Conservation (phyloP, 1,140 invertebrate genomes). For the Coptotermes formosanus region DNA sequence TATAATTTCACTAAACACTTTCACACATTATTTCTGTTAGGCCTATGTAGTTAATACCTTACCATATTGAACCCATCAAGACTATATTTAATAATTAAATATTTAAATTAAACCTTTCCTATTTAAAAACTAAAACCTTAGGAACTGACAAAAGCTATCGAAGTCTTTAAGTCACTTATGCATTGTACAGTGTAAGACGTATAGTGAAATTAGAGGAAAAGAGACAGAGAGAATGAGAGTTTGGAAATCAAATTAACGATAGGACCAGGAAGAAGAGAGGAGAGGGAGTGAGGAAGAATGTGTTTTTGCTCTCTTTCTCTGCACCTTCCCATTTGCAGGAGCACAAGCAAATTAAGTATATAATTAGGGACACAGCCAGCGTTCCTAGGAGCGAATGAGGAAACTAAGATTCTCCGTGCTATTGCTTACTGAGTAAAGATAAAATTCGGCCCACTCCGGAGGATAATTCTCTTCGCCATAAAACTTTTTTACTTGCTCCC, state of each 20-base stretch:
- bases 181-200: neutral
- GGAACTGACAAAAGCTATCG: no score
- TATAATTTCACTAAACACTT: no score
- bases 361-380: slow-evolving; percentile 11
- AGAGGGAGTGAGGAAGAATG: neutral
- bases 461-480: neutral
- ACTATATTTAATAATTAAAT: no score
- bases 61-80: no score
- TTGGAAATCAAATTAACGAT: slow-evolving; percentile 17
- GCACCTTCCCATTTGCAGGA: slow-evolving; percentile 9
- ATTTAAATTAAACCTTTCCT: no score
- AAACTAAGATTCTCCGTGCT: neutral
- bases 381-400: neutral
- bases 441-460: neutral
- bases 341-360: slow-evolving; percentile 16
- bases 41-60: no score
- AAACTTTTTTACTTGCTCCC: neutral
- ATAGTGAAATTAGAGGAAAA: slow-evolving; percentile 7
- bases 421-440: neutral
- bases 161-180: neutral
- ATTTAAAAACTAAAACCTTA: no score
- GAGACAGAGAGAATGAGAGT: neutral
- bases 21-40: no score
- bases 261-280: neutral
- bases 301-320: slow-evolving; percentile 4